Percentiles rank a stretch among this genome's conserved stretches.
Evolutionary conservation across 2,888 invertebrate genomes (phyloP).

Genomic region (Parnassius mnemosyne): DNA sequence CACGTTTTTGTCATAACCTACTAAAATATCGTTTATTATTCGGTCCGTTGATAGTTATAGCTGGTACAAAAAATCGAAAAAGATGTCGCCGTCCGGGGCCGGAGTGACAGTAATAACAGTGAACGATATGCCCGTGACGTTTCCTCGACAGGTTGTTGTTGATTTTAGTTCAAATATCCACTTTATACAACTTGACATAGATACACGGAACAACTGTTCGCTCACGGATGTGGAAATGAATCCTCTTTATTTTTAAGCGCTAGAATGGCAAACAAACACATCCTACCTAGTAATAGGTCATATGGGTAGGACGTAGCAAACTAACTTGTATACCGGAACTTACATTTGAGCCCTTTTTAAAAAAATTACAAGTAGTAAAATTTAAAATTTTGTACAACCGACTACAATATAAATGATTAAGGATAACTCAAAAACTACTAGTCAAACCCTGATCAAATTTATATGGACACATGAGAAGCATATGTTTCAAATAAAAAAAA

Average conservation of each 20-base stretch:
- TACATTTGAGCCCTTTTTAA: too few species aligned
- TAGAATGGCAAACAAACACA: background rate
- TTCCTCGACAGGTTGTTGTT: conserved; percentile 30
- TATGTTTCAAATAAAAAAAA: too few species aligned
- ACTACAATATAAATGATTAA: too few species aligned
- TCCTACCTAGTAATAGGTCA: background rate
- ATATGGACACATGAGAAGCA: too few species aligned
- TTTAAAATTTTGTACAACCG: too few species aligned
- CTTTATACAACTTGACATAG: conserved; percentile 18
- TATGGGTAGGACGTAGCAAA: background rate
- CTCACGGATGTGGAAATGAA: background rate
- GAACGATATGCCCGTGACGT: conserved; percentile 27
- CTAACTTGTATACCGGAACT: too few species aligned
- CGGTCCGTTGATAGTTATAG: conserved; percentile 26
- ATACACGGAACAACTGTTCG: conserved; percentile 9
- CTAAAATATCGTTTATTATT: conserved; percentile 11
- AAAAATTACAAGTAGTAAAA: too few species aligned
- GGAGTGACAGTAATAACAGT: conserved; percentile 15
- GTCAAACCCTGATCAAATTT: too few species aligned
- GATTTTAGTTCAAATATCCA: conserved; percentile 33
- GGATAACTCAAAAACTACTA: too few species aligned
- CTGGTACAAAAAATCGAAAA: conserved; percentile 14
- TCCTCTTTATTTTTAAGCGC: background rate
- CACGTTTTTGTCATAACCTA: too few species aligned
- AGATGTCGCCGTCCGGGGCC: conserved; percentile 11